Base-by-base conservation (phyloP, 2,797 vertebrate genomes). In the Galagoides demidoff region DNA sequence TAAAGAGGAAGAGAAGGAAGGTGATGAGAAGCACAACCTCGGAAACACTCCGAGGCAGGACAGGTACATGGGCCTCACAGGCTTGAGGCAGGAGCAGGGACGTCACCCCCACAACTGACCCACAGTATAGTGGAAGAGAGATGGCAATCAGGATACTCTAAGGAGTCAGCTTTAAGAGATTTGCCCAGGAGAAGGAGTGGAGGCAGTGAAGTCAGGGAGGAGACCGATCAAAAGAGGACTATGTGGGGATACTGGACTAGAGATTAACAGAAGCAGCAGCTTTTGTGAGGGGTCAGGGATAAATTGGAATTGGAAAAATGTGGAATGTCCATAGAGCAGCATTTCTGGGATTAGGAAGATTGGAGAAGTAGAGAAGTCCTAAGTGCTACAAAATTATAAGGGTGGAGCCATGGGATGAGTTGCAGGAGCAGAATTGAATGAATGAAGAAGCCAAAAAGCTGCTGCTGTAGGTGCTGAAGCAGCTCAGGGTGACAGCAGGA, bases 11-110 rank as follows among this genome's bases (percentile, higher is more conserved):
- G 31, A 74, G 49, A 52, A 31, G 59, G 20, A 10, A 25, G 3
- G 29, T 29, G 8, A 27, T 43, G 27, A 49, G 16, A 73, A 76
- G 7, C 5, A 31, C 2, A 45, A 2, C 2, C 17, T 43, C 4
- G 5, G 8, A 0, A 10, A 20, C n/a, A 4, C 29, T 39, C 19
- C 22, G 12, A 13, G 1, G 12, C n/a, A 61, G 25, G 34, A 70
- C 55, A 70, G 39, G 29, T 6, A 29, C 23, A 7, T 7, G 27
- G 14, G n/a, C 4, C 16, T 66, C 7, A 17, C 25, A 37, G 79
- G 19, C 14, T n/a, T 22, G 12, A 29, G 14, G 29, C 45, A 39
- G 7, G 8, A 45, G 8, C 34, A 73, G 25, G 29, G 29, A 3
- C 1, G 37, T 34, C 59, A 25, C 16, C n/a, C 14, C 14, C 13